phyloP scores from a whole-genome alignment of 2,797 vertebrate species.

The Lycodopsis pacificus region DNA sequence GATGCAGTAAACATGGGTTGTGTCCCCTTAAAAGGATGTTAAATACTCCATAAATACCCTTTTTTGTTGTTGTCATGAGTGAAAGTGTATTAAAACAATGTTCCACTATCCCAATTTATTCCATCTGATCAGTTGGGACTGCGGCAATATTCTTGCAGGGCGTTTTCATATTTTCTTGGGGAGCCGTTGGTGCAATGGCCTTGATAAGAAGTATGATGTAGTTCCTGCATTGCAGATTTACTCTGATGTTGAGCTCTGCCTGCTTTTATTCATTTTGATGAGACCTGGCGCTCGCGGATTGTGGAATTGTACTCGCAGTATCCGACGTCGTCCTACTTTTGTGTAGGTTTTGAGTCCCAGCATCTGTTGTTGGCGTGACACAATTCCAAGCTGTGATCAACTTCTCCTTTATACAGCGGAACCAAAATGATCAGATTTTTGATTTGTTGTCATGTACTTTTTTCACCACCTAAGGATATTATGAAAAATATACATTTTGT shows the following conservation, averaged over 20 bases:
- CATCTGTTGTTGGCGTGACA: neutral
- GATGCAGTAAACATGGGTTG: too few species aligned
- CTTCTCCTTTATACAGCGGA: neutral
- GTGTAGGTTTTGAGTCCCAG: neutral
- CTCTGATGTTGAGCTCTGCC: conserved; percentile 1
- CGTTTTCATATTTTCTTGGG: neutral
- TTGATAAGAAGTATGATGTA: conserved; percentile 29
- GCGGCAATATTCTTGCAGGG: conserved; percentile 10
- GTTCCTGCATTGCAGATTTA: conserved; percentile 31
- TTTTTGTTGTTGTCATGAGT: neutral
- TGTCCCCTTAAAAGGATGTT: too few species aligned
- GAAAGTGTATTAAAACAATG: neutral
- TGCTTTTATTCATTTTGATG: conserved; percentile 27
- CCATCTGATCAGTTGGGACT: neutral
- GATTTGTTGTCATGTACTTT: neutral
- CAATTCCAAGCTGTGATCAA: neutral
- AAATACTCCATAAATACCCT: neutral
- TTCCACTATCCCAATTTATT: neutral
- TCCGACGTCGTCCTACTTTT: neutral
- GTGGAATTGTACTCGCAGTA: neutral
- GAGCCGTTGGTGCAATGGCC: conserved; percentile 5
- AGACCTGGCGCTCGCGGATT: conserved; percentile 2
- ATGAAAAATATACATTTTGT: neutral
- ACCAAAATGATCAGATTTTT: neutral
- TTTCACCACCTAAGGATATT: too few species aligned